These are phyloP conservation scores for Adrianichthys oophorus DNA, from an alignment of 2,797 vertebrate genomes.

Conservation along the genomic window DNA sequence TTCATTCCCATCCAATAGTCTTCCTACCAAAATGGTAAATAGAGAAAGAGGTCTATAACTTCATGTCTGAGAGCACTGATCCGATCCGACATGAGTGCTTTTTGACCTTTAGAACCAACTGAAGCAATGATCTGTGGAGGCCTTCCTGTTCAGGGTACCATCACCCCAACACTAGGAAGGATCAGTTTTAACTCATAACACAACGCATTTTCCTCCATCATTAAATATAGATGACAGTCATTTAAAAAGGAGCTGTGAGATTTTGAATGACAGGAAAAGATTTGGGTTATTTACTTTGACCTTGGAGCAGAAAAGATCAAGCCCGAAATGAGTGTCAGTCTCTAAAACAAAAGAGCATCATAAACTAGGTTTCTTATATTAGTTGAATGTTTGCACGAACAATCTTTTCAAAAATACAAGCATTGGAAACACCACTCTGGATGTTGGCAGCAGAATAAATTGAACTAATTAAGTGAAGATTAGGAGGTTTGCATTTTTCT, in stretches of 20 bases:
- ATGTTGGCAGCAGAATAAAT: slow-evolving; percentile 14
- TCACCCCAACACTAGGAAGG: slow-evolving; percentile 6
- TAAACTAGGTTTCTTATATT: slow-evolving; percentile 34
- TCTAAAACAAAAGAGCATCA: slow-evolving; percentile 50
- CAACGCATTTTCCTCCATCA: slow-evolving; percentile 20
- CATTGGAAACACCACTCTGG: slow-evolving; percentile 14
- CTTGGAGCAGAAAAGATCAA: slow-evolving; percentile 39
- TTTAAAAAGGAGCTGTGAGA: slow-evolving; percentile 58
- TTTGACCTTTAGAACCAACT: slow-evolving; percentile 57
- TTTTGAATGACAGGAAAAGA: slow-evolving; percentile 36
- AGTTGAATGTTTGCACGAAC: slow-evolving; percentile 58
- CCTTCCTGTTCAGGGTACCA: slow-evolving; percentile 16
- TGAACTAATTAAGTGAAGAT: slow-evolving; percentile 3
- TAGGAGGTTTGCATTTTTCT: too few species aligned
- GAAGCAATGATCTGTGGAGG: slow-evolving; percentile 69
- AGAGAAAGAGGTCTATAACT: slow-evolving; percentile 45
- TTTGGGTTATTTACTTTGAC: slow-evolving; percentile 38
- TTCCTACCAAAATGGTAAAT: slow-evolving; percentile 42
- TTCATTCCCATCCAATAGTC: slow-evolving; percentile 17
- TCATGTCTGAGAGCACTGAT: slow-evolving; percentile 52
- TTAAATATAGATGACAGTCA: slow-evolving; percentile 35
- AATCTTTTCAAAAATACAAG: slow-evolving; percentile 59
- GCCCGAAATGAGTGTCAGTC: slow-evolving; percentile 41
- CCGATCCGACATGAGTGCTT: slow-evolving; percentile 44
- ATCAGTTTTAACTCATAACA: slow-evolving; percentile 9